These are phyloP conservation scores for Phocoena phocoena DNA, from an alignment of 2,113 vertebrate species.

Conservation along the genomic window DNA sequence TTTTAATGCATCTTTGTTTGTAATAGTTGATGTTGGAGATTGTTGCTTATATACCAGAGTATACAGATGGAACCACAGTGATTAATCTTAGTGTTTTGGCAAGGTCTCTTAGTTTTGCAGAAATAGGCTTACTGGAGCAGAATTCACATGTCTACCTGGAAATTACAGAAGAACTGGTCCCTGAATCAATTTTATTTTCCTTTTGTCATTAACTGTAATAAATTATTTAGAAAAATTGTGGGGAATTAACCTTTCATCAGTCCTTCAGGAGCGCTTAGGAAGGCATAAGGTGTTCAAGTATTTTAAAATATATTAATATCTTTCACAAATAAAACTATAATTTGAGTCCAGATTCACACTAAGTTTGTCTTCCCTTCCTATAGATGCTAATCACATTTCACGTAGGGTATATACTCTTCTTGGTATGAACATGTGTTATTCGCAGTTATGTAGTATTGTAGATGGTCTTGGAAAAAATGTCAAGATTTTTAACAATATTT, in stretches of 20 bases:
- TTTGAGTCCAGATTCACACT: neutral
- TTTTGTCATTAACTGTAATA: neutral
- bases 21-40: neutral
- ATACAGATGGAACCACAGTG: slow-evolving; percentile 41
- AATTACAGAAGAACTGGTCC: neutral
- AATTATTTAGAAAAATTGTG: neutral
- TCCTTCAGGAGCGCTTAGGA: neutral
- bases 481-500: neutral
- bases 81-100: slow-evolving; percentile 29
- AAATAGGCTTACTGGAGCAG: slow-evolving; percentile 44
- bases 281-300: neutral
- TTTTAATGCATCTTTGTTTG: slow-evolving; percentile 30
- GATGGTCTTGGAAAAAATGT: neutral
- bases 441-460: neutral
- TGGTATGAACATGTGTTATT: neutral
- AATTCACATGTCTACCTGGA: slow-evolving; percentile 55
- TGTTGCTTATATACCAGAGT: slow-evolving; percentile 44
- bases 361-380: neutral
- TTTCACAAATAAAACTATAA: neutral
- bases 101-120: slow-evolving; percentile 50
- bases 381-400: neutral
- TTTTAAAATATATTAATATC: neutral
- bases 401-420: neutral
- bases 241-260: neutral
- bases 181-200: slow-evolving; percentile 12